phyloP scores from a whole-genome alignment of 2,797 vertebrate genomes.

The Danio tinwini region DNA sequence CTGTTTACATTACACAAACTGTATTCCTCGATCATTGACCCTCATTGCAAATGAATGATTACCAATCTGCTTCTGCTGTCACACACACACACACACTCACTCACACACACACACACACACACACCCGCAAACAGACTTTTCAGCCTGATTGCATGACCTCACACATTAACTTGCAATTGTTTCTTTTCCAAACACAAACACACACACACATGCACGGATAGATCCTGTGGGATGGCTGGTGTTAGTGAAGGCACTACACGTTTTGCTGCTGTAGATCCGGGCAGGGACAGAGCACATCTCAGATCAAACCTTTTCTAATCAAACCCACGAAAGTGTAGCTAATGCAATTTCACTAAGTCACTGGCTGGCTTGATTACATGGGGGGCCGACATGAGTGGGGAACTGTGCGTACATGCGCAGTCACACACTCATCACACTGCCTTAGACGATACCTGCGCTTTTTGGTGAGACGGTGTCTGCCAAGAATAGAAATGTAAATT shows the following conservation, averaged over 20 bases:
- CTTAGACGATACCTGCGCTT: conserved; percentile 15
- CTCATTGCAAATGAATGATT: conserved; percentile 67
- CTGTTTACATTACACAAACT: conserved; percentile 42
- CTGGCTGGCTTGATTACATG: conserved; percentile 85
- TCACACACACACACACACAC: neutral
- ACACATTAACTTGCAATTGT: conserved; percentile 15
- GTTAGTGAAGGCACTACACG: conserved; percentile 67
- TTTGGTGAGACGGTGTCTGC: conserved; percentile 57
- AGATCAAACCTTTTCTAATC: conserved; percentile 83
- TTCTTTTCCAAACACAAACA: neutral
- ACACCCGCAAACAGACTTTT: neutral
- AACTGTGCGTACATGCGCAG: conserved; percentile 22
- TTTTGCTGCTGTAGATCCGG: conserved; percentile 65
- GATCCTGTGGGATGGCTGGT: conserved; percentile 46
- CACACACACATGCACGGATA: neutral
- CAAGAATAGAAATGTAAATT: conserved; percentile 43
- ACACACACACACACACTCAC: neutral
- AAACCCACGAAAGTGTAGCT: conserved; percentile 82
- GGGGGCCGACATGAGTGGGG: conserved; percentile 59
- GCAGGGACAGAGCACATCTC: conserved; percentile 71
- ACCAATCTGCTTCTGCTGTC: conserved; percentile 48
- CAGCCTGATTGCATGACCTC: conserved; percentile 9
- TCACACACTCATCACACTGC: conserved; percentile 31
- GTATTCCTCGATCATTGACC: conserved; percentile 47
- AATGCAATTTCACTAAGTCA: conserved; percentile 89